Evolutionary conservation across 2,888 invertebrate genomes (phyloP), one percentile per base, ranked within the genome.

Genomic region (Dicycla oo): DNA sequence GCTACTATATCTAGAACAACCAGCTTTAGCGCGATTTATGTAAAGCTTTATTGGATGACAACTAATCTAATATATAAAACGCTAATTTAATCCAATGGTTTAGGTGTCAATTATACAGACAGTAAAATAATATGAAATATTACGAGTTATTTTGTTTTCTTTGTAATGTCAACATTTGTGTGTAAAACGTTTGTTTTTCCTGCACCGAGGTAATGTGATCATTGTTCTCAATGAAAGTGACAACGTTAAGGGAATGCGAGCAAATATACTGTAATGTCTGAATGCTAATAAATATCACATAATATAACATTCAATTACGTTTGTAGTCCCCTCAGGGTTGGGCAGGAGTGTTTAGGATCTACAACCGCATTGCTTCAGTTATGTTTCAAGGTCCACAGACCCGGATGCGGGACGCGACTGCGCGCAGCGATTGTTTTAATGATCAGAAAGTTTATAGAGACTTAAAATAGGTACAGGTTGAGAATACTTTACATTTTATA

Each of bases 181-280:
- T 57, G 26, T 30, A 38, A 38, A 47, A 58, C 34, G 40, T 54
- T 18, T 58, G 1, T 61, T 67, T 34, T 63, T 57, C 47, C 30
- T 51, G 51, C 18, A 47, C 6, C 15, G 30, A 47, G 62, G 45
- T 69, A 53, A 53, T 30, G 18, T 53, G 30, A 18, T 51, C 43
- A 57, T 45, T 69, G 10, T 62, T 57, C 18, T 23, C 38, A 20
- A 62, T 75, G n/a, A 18, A 56, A 40, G n/a, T 56, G 57, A 30
- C n/a, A 75, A 10, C 26, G 34, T 13, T 26, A 51, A 54, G 66
- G 7, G 3, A 45, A 51, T 57, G 18, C n/a, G 38, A 38, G 20
- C 4, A 6, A 66, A 60, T 53, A 20, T 26, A 45, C 18, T 38
- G 2, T 8, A n/a, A 26, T 40, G 8, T 47, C 4, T 40, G 18